These are phyloP conservation scores for Aplysina aerophoba DNA, from an alignment of 37 sponge, comb jelly and placozoan genomes.

Conservation along the genomic window DNA sequence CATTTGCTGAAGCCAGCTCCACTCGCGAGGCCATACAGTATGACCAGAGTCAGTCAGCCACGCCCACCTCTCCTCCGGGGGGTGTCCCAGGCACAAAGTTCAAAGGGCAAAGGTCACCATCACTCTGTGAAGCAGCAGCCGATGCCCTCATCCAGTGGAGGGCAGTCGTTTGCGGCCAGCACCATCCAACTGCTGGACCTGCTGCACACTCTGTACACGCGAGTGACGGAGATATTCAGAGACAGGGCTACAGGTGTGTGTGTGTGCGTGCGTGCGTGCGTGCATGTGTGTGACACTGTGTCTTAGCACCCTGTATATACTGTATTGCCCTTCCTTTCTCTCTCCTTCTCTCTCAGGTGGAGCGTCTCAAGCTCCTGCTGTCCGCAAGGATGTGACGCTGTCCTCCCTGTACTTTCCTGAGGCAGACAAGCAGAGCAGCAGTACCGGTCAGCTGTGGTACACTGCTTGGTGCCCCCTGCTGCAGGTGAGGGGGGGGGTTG, in stretches of 20 bases:
- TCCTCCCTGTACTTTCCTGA: neutral
- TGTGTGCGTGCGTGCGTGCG: no score
- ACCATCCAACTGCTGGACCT: conserved; percentile 80
- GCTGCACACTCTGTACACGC: conserved; percentile 74
- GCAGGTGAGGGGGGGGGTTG: conserved; percentile 39
- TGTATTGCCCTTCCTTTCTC: no score
- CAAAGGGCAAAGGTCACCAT: neutral
- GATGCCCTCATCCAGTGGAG: neutral
- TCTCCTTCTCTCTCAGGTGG: no score
- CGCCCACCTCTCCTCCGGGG: neutral
- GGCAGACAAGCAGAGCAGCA: neutral
- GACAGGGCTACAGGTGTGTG: neutral
- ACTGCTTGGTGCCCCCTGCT: conserved; percentile 88
- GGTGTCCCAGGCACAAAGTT: neutral
- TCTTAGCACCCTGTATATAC: no score
- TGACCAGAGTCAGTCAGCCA: neutral
- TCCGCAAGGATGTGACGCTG: no score
- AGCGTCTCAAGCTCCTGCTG: no score
- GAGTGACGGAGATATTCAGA: conserved; percentile 39
- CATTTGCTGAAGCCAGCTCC: conserved; percentile 55
- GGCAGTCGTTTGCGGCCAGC: conserved; percentile 37
- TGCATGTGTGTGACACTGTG: no score
- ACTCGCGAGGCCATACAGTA: conserved; percentile 33
- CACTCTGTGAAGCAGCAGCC: neutral
- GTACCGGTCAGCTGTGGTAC: conserved; percentile 63